A percentile compares a stretch with the other conserved stretches of the same genome.
These are phyloP conservation scores for Oreotragus oreotragus DNA, from an alignment of 2,113 vertebrate genomes.

Conservation along the genomic window DNA sequence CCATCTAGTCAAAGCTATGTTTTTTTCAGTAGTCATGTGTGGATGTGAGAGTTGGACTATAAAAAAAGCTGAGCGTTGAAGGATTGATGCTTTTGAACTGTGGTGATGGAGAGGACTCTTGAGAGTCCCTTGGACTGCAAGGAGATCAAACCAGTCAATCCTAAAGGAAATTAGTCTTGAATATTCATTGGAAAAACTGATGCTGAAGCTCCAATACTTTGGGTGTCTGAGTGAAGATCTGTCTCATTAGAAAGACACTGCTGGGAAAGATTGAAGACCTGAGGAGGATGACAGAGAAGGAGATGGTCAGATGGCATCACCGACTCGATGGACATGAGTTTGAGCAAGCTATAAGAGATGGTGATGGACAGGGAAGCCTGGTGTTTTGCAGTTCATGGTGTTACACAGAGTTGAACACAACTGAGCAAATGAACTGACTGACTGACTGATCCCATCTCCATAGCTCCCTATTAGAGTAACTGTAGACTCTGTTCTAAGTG, in stretches of 20 bases:
- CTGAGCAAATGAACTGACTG: neutral
- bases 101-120: neutral
- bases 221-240: neutral
- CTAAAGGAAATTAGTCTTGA: neutral
- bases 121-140: neutral
- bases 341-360: neutral
- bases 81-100: neutral
- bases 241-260: neutral
- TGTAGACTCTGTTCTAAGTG: neutral
- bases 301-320: neutral
- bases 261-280: neutral
- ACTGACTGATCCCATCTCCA: neutral
- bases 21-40: neutral
- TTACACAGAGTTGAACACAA: neutral
- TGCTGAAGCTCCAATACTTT: neutral
- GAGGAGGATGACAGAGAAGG: neutral
- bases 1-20: neutral
- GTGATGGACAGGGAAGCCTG: neutral
- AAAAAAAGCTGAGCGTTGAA: rapidly evolving
- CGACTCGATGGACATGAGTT: rapidly evolving
- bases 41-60: neutral
- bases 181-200: neutral
- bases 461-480: neutral
- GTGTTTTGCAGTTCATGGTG: rapidly evolving
- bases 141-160: neutral